These are phyloP conservation scores for Ophthalmolycus amberensis DNA, from an alignment of 2,113 vertebrate species.

Conservation along the genomic window DNA sequence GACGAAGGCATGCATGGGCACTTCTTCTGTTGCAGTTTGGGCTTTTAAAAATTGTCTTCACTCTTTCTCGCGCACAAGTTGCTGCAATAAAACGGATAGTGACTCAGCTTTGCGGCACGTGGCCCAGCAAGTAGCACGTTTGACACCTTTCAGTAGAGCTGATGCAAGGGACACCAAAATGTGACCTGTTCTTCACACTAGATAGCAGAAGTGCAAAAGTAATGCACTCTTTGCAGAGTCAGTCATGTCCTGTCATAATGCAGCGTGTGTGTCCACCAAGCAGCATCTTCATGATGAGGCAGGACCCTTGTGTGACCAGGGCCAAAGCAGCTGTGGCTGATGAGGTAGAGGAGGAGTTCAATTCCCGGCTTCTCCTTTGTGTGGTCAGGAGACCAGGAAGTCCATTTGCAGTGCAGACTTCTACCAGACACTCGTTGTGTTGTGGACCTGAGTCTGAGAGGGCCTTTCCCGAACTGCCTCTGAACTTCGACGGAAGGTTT, in stretches of 20 bases:
- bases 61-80: slow-evolving; percentile 35
- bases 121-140: not conserved
- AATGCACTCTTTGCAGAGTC: not conserved
- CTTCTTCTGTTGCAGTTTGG: slow-evolving; percentile 43
- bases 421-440: not conserved
- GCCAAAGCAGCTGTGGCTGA: too few species aligned
- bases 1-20: slow-evolving; percentile 11
- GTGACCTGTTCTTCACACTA: not conserved
- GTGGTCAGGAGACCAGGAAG: not conserved
- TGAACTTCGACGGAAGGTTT: not conserved
- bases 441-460: not conserved
- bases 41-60: slow-evolving; percentile 13
- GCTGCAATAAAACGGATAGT: slow-evolving; percentile 12
- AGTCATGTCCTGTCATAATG: not conserved
- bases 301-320: not conserved
- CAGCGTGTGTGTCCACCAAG: not conserved
- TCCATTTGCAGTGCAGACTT: not conserved
- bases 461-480: not conserved
- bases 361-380: not conserved
- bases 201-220: not conserved
- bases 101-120: slow-evolving; percentile 10
- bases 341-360: too few species aligned
- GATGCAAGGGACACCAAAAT: slow-evolving; percentile 19
- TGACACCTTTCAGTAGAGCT: slow-evolving; percentile 21
- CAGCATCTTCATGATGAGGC: not conserved